A percentile compares a stretch with the other conserved stretches of the same genome.
Conservation (phyloP, 2,797 vertebrate species). For the Amblyopsis hoosieri region DNA sequence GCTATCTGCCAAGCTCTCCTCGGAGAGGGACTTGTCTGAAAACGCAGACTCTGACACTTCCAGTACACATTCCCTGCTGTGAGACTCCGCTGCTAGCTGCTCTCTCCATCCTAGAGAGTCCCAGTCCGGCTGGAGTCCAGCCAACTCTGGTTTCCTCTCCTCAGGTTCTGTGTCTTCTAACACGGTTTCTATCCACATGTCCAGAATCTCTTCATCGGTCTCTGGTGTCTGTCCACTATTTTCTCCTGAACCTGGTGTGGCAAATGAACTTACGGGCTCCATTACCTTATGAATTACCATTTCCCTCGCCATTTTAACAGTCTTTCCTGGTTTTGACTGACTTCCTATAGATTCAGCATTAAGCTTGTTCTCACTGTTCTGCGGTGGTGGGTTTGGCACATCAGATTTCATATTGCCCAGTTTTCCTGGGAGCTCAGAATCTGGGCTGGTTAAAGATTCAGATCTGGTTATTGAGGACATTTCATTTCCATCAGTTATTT, state of each 20-base stretch:
- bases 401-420: slow-evolving; percentile 14
- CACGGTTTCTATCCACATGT: slow-evolving; percentile 48
- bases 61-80: slow-evolving; percentile 22
- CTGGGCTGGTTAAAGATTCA: background rate
- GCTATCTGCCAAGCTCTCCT: too few relatives aligned
- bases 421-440: background rate
- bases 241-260: slow-evolving; percentile 8
- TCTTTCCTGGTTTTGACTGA: slow-evolving; percentile 9
- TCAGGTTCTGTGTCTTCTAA: slow-evolving; percentile 15
- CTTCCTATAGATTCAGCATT: background rate
- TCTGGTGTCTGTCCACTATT: slow-evolving; percentile 18
- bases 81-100: slow-evolving; percentile 8
- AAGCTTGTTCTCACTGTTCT: slow-evolving; percentile 5
- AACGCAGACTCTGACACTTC: slow-evolving; percentile 37
- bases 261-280: background rate
- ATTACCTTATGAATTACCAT: background rate
- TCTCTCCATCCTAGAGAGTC: slow-evolving; percentile 11
- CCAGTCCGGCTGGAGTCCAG: background rate
- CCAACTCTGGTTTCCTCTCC: background rate
- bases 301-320: slow-evolving; percentile 10
- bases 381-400: slow-evolving; percentile 5
- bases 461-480: background rate
- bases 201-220: slow-evolving; percentile 59
- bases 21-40: slow-evolving; percentile 23
- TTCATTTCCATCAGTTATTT: slow-evolving; percentile 1